Evolutionary conservation across 1,140 invertebrate species (phyloP), one percentile per base, ranked within the genome.

Genomic region (Platyscapa corneri): DNA sequence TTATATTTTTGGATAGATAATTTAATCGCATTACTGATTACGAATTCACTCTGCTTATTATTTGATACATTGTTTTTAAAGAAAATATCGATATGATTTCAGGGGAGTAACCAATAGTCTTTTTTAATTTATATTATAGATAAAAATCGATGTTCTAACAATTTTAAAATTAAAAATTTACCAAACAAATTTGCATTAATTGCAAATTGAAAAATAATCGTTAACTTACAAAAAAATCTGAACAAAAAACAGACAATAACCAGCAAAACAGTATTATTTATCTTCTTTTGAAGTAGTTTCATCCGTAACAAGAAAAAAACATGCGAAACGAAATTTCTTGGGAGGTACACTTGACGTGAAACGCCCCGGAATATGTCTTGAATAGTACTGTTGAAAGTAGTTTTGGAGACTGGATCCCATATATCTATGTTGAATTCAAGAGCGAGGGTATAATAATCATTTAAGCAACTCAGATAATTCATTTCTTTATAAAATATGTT

Each of bases 361-460:
- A 74, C 37, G 70, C 37, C 67, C 70, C 27, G n/a, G n/a, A 74
- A 74, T 74, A 74, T 74, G 70, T 74, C 70, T 74, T 42, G 70
- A 74, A n/a, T 39, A 42, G 70, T 39, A 74, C 37, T 42, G 70
- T 23, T 74, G 70, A 74, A 42, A 74, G 70, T 74, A 74, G 70
- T 74, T 32, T 74, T 42, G 20, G 23, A 42, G 39, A 42, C 37
- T n/a, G 37, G n/a, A 42, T n/a, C 70, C 70, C 70, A 42, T 74
- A 74, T 42, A 74, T 74, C 34, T 37, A 42, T 6, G 23, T 6
- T 27, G 70, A 42, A 32, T 74, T n/a, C 3, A 1, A n/a, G 8
- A 42, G 39, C 37, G 7, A 8, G 42, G 70, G 37, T 74, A 42
- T 37, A n/a, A 42, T 39, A 74, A 74, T 42, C 20, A 74, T 74